A percentile compares a stretch with the other conserved stretches of the same genome.
These are phyloP conservation scores for Drosophila lacicola DNA, from an alignment of 2,888 invertebrate species.

Conservation along the genomic window DNA sequence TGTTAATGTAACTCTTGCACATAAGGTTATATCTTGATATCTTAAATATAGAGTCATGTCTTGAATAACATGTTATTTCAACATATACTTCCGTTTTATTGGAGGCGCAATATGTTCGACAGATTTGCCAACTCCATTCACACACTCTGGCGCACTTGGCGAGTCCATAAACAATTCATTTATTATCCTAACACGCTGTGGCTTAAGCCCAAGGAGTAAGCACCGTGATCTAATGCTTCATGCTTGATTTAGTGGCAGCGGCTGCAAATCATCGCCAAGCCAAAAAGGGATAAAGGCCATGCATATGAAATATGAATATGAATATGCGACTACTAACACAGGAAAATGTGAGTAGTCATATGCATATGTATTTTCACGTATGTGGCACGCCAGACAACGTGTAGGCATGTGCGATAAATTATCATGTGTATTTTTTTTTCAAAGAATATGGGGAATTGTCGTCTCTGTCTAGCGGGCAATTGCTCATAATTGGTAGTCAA, in stretches of 20 bases:
- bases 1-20: neutral
- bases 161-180: constrained; percentile 80
- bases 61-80: neutral
- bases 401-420: constrained; percentile 84
- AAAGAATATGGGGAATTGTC: constrained; percentile 48
- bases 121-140: constrained; percentile 32
- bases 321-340: constrained; percentile 35
- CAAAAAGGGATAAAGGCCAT: constrained; percentile 58
- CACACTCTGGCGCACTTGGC: constrained; percentile 45
- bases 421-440: constrained; percentile 52
- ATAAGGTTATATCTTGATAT: neutral
- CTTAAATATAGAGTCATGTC: neutral
- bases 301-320: constrained; percentile 64
- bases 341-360: constrained; percentile 1
- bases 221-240: constrained; percentile 77
- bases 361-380: constrained; percentile 16
- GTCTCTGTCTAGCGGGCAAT: constrained; percentile 52
- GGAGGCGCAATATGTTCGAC: constrained; percentile 48
- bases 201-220: constrained; percentile 40
- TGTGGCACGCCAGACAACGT: constrained; percentile 58
- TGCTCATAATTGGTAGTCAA: constrained; percentile 78
- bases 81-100: constrained; percentile 2
- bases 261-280: constrained; percentile 82
- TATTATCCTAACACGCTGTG: constrained; percentile 73
- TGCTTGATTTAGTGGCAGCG: constrained; percentile 83